Evolutionary conservation across 2,113 vertebrate genomes (phyloP), one percentile per base, ranked within the genome.

Genomic region (Cinclus mexicanus): DNA sequence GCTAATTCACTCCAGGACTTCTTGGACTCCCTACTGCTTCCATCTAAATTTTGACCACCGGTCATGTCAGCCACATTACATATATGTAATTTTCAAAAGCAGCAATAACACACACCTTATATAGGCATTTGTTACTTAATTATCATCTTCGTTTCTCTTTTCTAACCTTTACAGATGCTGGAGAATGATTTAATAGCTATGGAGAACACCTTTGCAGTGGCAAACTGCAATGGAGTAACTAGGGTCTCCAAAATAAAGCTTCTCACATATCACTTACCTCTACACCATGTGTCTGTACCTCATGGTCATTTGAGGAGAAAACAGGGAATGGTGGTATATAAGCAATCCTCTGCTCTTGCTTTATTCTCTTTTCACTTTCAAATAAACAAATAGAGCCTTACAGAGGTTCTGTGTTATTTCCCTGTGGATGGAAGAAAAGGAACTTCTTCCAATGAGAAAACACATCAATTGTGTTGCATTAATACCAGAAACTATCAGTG

Each of bases 401-500:
- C 12, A 70, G 46, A 61, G 3, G 3, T 70, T 68, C 5, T 3
- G 12, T 7, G 6, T 4, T 12, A 20, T 47, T 2, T 0, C 3
- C 35, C 7, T 71, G 25, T 14, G 11, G 12, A 39, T 22, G 5
- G 24, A 76, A 63, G 7, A 33, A 31, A 77, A 93, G 11, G 21
- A 81, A 56, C 10, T 10, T 53, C 20, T 82, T n/a, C n/a, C 42
- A 65, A 31, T 14, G 8, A 65, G 22, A 60, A 17, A 72, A 26
- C 12, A 55, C 7, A 64, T 19, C 17, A 18, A 2, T 29, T n/a
- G 12, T 39, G 15, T 16, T 59, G 25, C 5, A 21, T 53, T 56
- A 82, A 53, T 29, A 70, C 3, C n/a, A 81, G 21, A 83, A 89
- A 61, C 1, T 25, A 23, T 24, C 55, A 50, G 29, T 68, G 33